Conservation (phyloP, 2,888 invertebrate species). For the Dorcus parallelipipedus region DNA sequence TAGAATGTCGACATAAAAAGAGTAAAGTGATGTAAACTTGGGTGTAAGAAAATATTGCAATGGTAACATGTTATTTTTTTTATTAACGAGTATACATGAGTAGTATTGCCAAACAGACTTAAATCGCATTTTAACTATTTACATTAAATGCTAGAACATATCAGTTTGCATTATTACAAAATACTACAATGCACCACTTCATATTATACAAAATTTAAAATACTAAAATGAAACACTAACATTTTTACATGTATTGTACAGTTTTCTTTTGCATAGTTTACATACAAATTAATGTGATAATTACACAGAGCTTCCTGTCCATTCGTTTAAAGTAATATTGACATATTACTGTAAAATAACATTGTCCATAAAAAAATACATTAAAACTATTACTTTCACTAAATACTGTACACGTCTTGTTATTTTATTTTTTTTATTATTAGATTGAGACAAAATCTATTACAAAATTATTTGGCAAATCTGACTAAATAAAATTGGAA, state of each 20-base stretch:
- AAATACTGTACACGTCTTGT: conserved; percentile 23
- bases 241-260: conserved; percentile 28
- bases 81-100: conserved; percentile 27
- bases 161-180: conserved; percentile 41
- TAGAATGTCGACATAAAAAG: not conserved
- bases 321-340: conserved; percentile 13
- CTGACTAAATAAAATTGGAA: conserved; percentile 6
- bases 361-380: conserved; percentile 18
- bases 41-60: not conserved
- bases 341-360: conserved; percentile 15
- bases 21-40: not conserved
- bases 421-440: not conserved
- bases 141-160: conserved; percentile 37
- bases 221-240: conserved; percentile 21
- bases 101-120: conserved; percentile 36
- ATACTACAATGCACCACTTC: conserved; percentile 42
- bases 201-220: conserved; percentile 33
- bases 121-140: conserved; percentile 34
- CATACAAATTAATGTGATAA: conserved; percentile 1
- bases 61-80: conserved; percentile 20
- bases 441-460: not conserved
- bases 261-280: conserved; percentile 9
- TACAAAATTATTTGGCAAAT: conserved; percentile 10
- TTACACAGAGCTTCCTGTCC: conserved; percentile 2
- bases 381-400: conserved; percentile 19